Conservation (phyloP, 2,113 vertebrate genomes). For the Amblyopsis rosae region DNA sequence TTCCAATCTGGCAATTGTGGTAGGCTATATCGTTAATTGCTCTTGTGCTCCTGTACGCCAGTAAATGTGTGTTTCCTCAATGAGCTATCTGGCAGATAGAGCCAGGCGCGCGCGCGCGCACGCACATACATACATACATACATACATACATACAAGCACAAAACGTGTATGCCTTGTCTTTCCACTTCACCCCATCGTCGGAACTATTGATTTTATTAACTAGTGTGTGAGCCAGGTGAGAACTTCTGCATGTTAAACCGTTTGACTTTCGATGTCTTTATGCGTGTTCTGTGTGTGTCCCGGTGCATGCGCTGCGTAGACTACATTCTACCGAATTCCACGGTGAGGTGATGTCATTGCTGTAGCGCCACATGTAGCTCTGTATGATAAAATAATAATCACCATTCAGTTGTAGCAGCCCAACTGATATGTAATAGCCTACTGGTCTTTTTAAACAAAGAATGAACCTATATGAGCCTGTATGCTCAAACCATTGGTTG, state of each 20-base stretch:
- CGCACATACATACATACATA: conserved; percentile 1
- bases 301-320: conserved; percentile 46
- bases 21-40: neutral
- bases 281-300: conserved; percentile 20
- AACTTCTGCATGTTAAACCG: conserved; percentile 11
- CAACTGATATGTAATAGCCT: conserved; percentile 72
- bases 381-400: conserved; percentile 50
- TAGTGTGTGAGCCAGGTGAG: conserved; percentile 42
- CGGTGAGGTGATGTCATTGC: conserved; percentile 78
- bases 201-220: conserved; percentile 1
- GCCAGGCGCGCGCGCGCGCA: neutral
- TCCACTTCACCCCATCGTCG: conserved; percentile 11
- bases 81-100: conserved; percentile 7
- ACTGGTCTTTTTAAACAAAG: conserved; percentile 47
- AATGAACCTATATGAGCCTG: conserved; percentile 18
- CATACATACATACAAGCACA: conserved; percentile 23
- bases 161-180: conserved; percentile 23
- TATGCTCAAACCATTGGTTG: conserved; percentile 12
- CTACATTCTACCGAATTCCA: conserved; percentile 26
- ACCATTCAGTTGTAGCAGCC: conserved; percentile 62
- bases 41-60: conserved; percentile 16
- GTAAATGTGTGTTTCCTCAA: conserved; percentile 64
- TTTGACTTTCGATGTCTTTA: conserved; percentile 38
- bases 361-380: conserved; percentile 64
- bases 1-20: conserved; percentile 1